These are phyloP conservation scores for Stegophylla sp. DNA, from an alignment of 2,888 invertebrate species.

Conservation along the genomic window DNA sequence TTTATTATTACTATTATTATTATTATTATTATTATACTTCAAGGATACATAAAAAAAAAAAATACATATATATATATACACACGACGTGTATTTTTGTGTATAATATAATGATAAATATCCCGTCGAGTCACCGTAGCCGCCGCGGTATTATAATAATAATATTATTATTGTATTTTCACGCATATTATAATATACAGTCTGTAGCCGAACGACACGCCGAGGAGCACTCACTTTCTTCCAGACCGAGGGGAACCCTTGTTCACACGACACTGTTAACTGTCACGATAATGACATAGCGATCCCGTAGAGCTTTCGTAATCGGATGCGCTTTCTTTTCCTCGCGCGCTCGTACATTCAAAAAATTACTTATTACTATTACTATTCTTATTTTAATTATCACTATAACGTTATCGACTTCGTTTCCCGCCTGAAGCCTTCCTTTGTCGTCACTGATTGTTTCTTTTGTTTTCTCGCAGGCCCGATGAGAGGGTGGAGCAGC, in stretches of 20 bases:
- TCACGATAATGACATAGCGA: neutral
- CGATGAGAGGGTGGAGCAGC: neutral
- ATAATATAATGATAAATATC: neutral
- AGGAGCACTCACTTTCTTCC: conserved; percentile 17
- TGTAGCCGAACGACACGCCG: no score
- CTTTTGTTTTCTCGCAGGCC: neutral
- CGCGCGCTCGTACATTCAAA: neutral
- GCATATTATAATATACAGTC: neutral
- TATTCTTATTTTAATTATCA: neutral
- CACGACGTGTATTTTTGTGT: no score
- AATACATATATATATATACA: neutral
- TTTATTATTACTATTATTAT: neutral
- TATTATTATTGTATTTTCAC: neutral
- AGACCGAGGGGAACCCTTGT: conserved; percentile 20
- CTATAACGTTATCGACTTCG: conserved; percentile 24
- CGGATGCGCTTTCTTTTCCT: conserved; percentile 36
- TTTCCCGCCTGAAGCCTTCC: conserved; percentile 9
- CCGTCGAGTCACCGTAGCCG: conserved; percentile 2
- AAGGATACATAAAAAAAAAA: no score
- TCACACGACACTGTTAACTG: no score
- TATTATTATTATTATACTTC: no score
- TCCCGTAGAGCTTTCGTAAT: conserved; percentile 40
- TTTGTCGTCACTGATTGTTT: conserved; percentile 4
- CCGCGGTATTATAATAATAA: neutral
- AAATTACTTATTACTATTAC: neutral